These are phyloP conservation scores for Leptothorax acervorum DNA, from an alignment of 2,888 invertebrate species.

Conservation along the genomic window DNA sequence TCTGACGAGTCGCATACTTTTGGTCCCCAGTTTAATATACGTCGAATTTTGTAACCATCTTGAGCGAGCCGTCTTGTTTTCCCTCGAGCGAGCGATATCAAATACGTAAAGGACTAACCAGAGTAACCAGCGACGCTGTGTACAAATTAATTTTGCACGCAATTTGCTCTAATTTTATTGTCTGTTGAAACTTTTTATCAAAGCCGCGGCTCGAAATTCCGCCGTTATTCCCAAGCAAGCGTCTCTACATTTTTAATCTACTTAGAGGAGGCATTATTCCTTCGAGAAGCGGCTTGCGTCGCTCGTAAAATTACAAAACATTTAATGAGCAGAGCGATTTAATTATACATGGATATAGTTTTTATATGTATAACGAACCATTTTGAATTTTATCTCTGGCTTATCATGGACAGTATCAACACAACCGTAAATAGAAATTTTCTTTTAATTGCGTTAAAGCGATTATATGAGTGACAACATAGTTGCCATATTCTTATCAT, in stretches of 20 bases:
- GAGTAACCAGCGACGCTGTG: neutral
- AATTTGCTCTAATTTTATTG: slow-evolving; percentile 32
- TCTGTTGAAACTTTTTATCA: slow-evolving; percentile 18
- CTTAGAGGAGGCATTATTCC: slow-evolving; percentile 35
- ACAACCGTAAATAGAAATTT: neutral
- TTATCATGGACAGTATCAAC: neutral
- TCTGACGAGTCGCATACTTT: neutral
- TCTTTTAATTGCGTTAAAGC: slow-evolving; percentile 3
- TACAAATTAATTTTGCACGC: slow-evolving; percentile 40
- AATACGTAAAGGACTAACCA: neutral
- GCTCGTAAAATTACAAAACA: slow-evolving; percentile 24
- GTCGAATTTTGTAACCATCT: neutral
- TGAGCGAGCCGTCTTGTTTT: slow-evolving; percentile 1
- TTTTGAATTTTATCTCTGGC: slow-evolving; percentile 15
- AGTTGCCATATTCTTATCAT: slow-evolving; percentile 15
- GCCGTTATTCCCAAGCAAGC: slow-evolving; percentile 35
- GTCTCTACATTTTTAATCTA: slow-evolving; percentile 36
- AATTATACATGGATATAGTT: neutral
- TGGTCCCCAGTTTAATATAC: neutral
- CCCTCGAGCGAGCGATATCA: neutral
- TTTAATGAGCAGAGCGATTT: slow-evolving; percentile 5
- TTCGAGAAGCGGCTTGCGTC: slow-evolving; percentile 11
- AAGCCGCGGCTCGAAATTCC: slow-evolving; percentile 3
- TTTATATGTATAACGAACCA: neutral
- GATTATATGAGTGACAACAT: neutral